Evolutionary conservation across 1,140 invertebrate genomes (phyloP), one percentile per base, ranked within the genome.

Genomic region (Drosophila albomicans): DNA sequence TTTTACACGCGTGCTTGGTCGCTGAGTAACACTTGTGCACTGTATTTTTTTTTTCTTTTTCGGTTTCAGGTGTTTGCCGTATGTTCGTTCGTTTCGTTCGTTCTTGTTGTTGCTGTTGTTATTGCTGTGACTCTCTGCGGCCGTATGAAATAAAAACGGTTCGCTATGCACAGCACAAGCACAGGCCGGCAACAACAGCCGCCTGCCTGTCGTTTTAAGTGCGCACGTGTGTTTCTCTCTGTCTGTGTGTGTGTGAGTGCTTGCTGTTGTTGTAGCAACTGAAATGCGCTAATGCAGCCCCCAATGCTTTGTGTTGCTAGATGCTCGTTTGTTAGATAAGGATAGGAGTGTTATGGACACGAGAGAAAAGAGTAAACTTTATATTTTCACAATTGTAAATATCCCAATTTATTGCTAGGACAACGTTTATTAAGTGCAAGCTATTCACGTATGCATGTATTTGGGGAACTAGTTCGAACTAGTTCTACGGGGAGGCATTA

Each of bases 91-190:
- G 48, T 41, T 41, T 58, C 58, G 61, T 46, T 64, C 46, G 57
- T 49, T 62, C 30, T 61, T 69, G 52, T 54, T 52, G 46, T 16
- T 61, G 49, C 58, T 57, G 46, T 57, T 73, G 51, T 66, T 25
- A 25, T 25, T 78, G 81, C 43, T 74, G 58, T 41, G 59, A 48
- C 48, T 66, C 54, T 56, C 28, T 43, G 35, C 71, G 58, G 63
- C 49, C 66, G 54, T 91, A 91, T 91, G 90, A 88, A 91, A 91
- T 91, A 91, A 88, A 91, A 91, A 80, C 90, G 72, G 81, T 91
- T 78, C 91, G 67, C 74, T 91, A 88, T 91, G 78, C 72, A 74
- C 82, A 82, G 74, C 56, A 56, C 32, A 88, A 90, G 78, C 72
- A 74, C 82, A 82, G 73, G 61, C 62, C 32, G 41, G 32, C 46